Percentiles rank a stretch among this genome's conserved stretches.
Conservation (phyloP, 2,888 invertebrate species). For the Eurytoma californica region DNA sequence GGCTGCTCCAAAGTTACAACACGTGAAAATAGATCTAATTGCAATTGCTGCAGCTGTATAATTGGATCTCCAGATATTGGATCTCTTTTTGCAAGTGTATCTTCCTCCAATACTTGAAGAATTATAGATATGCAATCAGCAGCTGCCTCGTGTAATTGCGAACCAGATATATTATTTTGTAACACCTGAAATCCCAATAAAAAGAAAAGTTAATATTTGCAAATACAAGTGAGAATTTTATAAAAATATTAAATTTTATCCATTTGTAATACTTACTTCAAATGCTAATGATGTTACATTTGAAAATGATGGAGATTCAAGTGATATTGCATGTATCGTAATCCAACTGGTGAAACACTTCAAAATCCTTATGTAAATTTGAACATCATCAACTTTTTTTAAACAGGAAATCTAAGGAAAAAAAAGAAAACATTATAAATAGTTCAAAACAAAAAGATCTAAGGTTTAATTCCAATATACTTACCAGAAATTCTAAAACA, state of each 20-base stretch:
- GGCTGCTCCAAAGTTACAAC: slow-evolving; percentile 88
- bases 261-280: slow-evolving; percentile 73
- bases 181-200: slow-evolving; percentile 74
- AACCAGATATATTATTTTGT: slow-evolving; percentile 79
- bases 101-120: slow-evolving; percentile 87
- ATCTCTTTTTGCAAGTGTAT: slow-evolving; percentile 62
- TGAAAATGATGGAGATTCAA: slow-evolving; percentile 78
- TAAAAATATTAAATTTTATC: background rate
- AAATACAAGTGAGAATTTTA: slow-evolving; percentile 1
- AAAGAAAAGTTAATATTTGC: slow-evolving; percentile 1
- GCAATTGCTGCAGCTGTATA: slow-evolving; percentile 80
- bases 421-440: background rate
- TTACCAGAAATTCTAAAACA: slow-evolving; percentile 86
- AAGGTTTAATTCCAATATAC: slow-evolving; percentile 53
- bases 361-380: slow-evolving; percentile 84
- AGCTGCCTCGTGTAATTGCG: slow-evolving; percentile 89
- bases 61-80: slow-evolving; percentile 77
- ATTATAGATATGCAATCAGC: slow-evolving; percentile 93
- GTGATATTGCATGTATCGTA: slow-evolving; percentile 86
- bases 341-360: slow-evolving; percentile 96
- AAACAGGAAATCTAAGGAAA: slow-evolving; percentile 82
- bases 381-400: slow-evolving; percentile 80
- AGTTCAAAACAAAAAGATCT: slow-evolving; percentile 2
- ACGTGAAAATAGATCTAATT: slow-evolving; percentile 87
- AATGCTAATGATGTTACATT: slow-evolving; percentile 85